phyloP scores from a whole-genome alignment of 23 tunicate species.

The Botrylloides violaceus region DNA sequence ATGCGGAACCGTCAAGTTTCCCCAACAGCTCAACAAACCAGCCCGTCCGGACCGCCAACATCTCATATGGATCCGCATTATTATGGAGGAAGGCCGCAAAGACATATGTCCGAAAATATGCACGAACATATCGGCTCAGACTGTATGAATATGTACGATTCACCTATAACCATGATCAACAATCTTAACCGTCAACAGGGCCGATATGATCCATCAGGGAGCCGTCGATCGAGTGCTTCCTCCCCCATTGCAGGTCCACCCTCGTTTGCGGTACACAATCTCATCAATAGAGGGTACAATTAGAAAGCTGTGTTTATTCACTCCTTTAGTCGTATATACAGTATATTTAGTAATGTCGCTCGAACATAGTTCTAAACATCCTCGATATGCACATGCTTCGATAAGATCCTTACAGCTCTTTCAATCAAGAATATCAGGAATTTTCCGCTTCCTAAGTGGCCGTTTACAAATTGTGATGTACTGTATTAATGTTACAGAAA shows the following conservation, averaged over 20 bases:
- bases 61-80: background rate
- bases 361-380: too few relatives aligned
- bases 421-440: too few relatives aligned
- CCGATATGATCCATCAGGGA: background rate
- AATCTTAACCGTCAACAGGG: slow-evolving; percentile 5
- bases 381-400: too few relatives aligned
- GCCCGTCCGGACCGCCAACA: slow-evolving; percentile 26
- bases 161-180: background rate
- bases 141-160: slow-evolving; percentile 14
- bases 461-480: too few relatives aligned
- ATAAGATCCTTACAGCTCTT: too few relatives aligned
- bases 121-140: background rate
- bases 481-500: too few relatives aligned
- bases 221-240: slow-evolving; percentile 18
- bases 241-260: slow-evolving; percentile 17
- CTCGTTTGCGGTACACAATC: slow-evolving; percentile 70
- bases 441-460: too few relatives aligned
- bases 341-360: too few relatives aligned
- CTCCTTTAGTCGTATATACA: slow-evolving; percentile 5
- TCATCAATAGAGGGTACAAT: slow-evolving; percentile 39
- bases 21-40: slow-evolving; percentile 36
- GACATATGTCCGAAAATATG: slow-evolving; percentile 13
- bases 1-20: slow-evolving; percentile 8
- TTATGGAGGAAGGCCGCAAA: background rate
- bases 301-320: background rate